Evolutionary conservation across 2,113 vertebrate genomes (phyloP).

Genomic region (Microtus pennsylvanicus): DNA sequence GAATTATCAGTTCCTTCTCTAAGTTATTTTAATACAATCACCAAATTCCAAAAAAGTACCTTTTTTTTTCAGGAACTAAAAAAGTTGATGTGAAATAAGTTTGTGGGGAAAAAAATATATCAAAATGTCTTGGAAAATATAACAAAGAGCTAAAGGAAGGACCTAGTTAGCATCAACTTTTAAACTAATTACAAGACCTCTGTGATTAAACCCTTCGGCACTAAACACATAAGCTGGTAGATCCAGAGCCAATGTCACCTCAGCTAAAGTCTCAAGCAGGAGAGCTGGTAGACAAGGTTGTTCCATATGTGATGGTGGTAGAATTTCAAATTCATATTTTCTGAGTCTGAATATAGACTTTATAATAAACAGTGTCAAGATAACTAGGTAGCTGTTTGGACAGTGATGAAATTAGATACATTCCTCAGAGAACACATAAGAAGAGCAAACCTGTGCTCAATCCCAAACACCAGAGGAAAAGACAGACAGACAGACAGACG

Average conservation of each 20-base stretch:
- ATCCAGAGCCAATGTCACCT: neutral
- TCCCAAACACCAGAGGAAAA: neutral
- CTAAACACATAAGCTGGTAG: neutral
- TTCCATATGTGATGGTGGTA: neutral
- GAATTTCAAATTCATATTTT: neutral
- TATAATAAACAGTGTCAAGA: conserved; percentile 16
- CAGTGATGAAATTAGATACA: conserved; percentile 45
- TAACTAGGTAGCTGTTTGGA: neutral
- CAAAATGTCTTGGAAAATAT: conserved; percentile 40
- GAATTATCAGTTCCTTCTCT: neutral
- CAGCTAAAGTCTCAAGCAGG: neutral
- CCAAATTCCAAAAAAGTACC: neutral
- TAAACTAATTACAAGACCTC: conserved; percentile 1
- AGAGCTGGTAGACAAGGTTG: neutral
- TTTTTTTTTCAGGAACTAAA: neutral
- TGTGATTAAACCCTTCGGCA: neutral
- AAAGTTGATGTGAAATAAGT: conserved; percentile 36
- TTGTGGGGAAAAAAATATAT: conserved; percentile 42
- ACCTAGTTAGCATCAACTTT: neutral
- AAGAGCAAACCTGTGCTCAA: neutral
- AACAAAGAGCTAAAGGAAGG: neutral
- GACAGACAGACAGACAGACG: neutral
- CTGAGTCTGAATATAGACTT: neutral
- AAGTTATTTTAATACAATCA: conserved; percentile 4
- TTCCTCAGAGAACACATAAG: neutral